Conservation (phyloP, 2,888 invertebrate species). For the Hyposoter didymator region DNA sequence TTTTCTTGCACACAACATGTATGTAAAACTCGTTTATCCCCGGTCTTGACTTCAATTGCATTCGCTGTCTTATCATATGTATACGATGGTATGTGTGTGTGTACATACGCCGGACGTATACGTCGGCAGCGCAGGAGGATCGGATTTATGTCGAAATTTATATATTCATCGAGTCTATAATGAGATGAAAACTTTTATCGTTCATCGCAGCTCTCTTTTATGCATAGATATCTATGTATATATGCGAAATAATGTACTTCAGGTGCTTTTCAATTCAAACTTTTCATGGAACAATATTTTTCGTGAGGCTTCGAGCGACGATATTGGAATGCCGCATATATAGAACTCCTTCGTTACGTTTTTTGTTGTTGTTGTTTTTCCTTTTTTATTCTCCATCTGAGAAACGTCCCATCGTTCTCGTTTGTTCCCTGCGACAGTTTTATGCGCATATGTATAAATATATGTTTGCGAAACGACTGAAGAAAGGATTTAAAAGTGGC, state of each 20-base stretch:
- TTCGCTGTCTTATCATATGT: conserved; percentile 16
- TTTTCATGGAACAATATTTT: conserved; percentile 53
- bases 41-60: conserved; percentile 50
- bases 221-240: conserved; percentile 14
- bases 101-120: conserved; percentile 3
- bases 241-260: conserved; percentile 36
- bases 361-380: conserved; percentile 58
- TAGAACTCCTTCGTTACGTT: conserved; percentile 56
- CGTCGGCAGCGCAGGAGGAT: conserved; percentile 43
- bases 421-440: conserved; percentile 12
- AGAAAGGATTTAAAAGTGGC: conserved; percentile 41
- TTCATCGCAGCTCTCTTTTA: conserved; percentile 22
- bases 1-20: not conserved
- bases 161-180: conserved; percentile 55
- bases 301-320: conserved; percentile 52
- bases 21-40: conserved; percentile 26
- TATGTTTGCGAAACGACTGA: conserved; percentile 33
- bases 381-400: conserved; percentile 47
- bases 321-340: conserved; percentile 58
- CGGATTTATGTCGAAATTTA: conserved; percentile 55
- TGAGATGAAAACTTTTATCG: conserved; percentile 52
- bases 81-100: not conserved
- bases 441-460: conserved; percentile 25
- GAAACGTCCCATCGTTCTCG: conserved; percentile 29
- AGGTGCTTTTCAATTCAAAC: conserved; percentile 54